Conservation (phyloP, 2,888 invertebrate species). For the Hemicrepidius hirtus region DNA sequence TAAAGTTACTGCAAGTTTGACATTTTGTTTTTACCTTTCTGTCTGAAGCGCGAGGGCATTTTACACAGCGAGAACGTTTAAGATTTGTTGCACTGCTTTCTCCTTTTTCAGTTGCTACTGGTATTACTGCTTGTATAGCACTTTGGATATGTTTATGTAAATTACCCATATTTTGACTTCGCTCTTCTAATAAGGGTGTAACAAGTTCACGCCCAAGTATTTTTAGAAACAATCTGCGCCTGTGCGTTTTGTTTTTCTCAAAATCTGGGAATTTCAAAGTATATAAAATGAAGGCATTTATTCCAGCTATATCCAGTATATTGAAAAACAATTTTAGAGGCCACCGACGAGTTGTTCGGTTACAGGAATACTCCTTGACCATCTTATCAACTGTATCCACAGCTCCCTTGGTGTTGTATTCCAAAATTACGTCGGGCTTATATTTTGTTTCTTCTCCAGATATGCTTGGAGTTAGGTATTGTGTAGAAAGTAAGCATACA, state of each 20-base stretch:
- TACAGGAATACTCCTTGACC: slow-evolving; percentile 19
- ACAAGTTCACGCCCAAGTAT: background rate
- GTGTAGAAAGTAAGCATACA: background rate
- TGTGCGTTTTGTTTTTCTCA: background rate
- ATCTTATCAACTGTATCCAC: slow-evolving; percentile 34
- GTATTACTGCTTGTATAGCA: background rate
- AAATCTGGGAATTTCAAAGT: background rate
- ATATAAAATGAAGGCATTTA: slow-evolving; percentile 19
- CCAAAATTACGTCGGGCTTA: slow-evolving; percentile 1
- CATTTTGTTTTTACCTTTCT: too few relatives aligned
- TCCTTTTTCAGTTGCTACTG: background rate
- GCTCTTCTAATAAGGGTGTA: background rate
- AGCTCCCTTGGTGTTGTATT: slow-evolving; percentile 26
- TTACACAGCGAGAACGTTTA: too few relatives aligned
- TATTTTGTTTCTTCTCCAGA: slow-evolving; percentile 1
- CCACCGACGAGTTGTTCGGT: slow-evolving; percentile 15
- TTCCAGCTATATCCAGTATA: slow-evolving; percentile 22
- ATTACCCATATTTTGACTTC: background rate
- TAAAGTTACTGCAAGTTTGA: too few relatives aligned
- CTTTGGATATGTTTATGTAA: slow-evolving; percentile 2
- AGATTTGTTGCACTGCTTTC: background rate
- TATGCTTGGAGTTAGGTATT: background rate
- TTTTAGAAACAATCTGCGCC: background rate
- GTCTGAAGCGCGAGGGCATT: too few relatives aligned
- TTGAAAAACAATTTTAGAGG: slow-evolving; percentile 24